Percentiles rank a stretch among this genome's conserved stretches.
Conservation (phyloP, 2,113 vertebrate species). For the Platysteira castanea region DNA sequence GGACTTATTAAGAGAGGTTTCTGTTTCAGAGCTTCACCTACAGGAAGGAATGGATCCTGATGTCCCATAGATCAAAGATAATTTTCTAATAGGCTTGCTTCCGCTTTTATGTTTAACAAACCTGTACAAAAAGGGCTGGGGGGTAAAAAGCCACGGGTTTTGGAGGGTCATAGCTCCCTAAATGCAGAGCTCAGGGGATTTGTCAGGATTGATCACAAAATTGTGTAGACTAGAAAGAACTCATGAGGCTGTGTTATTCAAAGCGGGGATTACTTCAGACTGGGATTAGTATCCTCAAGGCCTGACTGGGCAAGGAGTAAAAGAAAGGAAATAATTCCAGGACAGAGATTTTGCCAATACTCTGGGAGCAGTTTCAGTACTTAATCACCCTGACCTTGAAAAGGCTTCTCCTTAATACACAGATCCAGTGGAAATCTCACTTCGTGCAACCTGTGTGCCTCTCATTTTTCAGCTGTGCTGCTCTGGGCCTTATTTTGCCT, state of each 20-base stretch:
- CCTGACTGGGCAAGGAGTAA: background rate
- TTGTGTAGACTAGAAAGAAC: background rate
- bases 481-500: background rate
- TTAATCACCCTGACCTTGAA: background rate
- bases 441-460: background rate
- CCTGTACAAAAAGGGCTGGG: background rate
- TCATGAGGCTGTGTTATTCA: background rate
- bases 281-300: background rate
- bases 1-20: background rate
- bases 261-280: background rate
- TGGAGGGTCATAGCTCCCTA: fast-evolving
- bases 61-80: fast-evolving
- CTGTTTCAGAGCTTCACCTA: background rate
- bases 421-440: background rate
- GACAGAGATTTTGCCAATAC: background rate
- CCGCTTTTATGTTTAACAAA: background rate
- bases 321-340: background rate
- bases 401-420: background rate
- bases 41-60: background rate
- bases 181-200: background rate
- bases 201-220: background rate
- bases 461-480: background rate
- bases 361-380: background rate
- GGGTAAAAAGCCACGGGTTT: background rate
- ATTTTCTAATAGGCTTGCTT: background rate